Conservation (phyloP, 2,888 invertebrate species). For the Euspilapteryx auroguttella region DNA sequence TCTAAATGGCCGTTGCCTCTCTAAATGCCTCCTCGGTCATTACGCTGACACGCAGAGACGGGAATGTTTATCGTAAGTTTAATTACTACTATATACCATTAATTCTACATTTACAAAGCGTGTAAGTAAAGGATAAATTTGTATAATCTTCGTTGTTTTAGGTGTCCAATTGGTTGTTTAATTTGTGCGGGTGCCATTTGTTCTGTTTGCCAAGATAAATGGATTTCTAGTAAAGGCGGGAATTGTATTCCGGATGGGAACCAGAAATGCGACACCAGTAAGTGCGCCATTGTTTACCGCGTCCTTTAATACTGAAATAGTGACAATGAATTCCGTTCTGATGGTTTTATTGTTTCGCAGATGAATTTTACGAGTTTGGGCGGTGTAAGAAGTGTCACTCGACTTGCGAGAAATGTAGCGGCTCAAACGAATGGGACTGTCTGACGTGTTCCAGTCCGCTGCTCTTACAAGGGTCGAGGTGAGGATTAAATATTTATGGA, state of each 20-base stretch:
- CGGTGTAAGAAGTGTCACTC: slow-evolving; percentile 82
- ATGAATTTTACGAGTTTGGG: slow-evolving; percentile 74
- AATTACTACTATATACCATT: background rate
- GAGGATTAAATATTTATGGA: slow-evolving; percentile 5
- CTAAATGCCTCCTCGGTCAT: slow-evolving; percentile 72
- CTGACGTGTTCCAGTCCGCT: slow-evolving; percentile 75
- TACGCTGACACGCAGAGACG: slow-evolving; percentile 76
- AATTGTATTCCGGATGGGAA: slow-evolving; percentile 75
- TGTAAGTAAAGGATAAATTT: no score
- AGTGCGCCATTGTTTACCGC: slow-evolving; percentile 27
- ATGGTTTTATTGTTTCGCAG: slow-evolving; percentile 37
- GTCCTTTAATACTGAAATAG: slow-evolving; percentile 9
- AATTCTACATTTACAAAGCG: no score
- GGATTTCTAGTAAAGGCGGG: slow-evolving; percentile 74
- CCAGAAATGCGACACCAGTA: slow-evolving; percentile 75
- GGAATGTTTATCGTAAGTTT: slow-evolving; percentile 69
- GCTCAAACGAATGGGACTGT: slow-evolving; percentile 76
- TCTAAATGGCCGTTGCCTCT: slow-evolving; percentile 70
- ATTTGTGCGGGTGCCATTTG: slow-evolving; percentile 74
- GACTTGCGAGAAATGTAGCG: slow-evolving; percentile 82
- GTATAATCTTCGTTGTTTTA: slow-evolving; percentile 13
- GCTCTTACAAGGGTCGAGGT: slow-evolving; percentile 68
- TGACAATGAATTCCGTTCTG: slow-evolving; percentile 6
- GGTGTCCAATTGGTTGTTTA: slow-evolving; percentile 77
- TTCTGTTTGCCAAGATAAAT: slow-evolving; percentile 72